Base-by-base conservation (phyloP, 2,113 vertebrate species). In the Pelusios castaneus region DNA sequence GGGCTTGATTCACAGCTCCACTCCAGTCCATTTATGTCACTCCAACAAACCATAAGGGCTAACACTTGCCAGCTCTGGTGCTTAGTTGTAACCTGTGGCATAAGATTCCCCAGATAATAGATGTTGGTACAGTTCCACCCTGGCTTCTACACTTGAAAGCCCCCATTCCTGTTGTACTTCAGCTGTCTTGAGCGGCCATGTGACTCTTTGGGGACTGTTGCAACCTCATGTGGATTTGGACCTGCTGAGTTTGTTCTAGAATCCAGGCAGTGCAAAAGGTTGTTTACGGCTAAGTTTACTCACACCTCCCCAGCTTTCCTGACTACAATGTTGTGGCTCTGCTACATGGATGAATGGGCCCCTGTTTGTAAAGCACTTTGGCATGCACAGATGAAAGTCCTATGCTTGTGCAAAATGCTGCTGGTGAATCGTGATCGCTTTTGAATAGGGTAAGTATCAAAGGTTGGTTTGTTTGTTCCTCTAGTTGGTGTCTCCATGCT, bases 381-480 rank as follows among this genome's bases (percentile, higher is more conserved):
- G 19, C 0, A 1, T 11, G 25, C 17, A 58, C 58, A 58, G 31
- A 5, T 41, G 55, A 31, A 12, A 78, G 47, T 41, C 87, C 0
- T 7, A 0, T 1, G 1, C 24, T 67, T 45, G 58, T 54, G 80
- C 45, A 80, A 27, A 2, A 0, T 43, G 5, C 70, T 87, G 80
- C 58, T 19, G 87, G n/a, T 87, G 82, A 4, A 10, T 77, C 52
- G 70, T 43, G 81, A 51, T 95, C 52, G 87, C 93, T 86, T n/a
- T 93, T 75, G 88, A 90, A 82, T 4, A 85, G 80, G 82, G 94
- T 86, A 90, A 90, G 88, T 91, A 76, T 79, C 91, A 79, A 84
- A 79, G 76, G 52, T 63, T 56, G 29, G 5, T 67, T 84, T 93
- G 92, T 90, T 96, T 94, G 89, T 79, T 1, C 80, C 91, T 56